A percentile compares a stretch with the other conserved stretches of the same genome.
Conservation (phyloP, 2,888 invertebrate genomes). For the Spodoptera exigua region DNA sequence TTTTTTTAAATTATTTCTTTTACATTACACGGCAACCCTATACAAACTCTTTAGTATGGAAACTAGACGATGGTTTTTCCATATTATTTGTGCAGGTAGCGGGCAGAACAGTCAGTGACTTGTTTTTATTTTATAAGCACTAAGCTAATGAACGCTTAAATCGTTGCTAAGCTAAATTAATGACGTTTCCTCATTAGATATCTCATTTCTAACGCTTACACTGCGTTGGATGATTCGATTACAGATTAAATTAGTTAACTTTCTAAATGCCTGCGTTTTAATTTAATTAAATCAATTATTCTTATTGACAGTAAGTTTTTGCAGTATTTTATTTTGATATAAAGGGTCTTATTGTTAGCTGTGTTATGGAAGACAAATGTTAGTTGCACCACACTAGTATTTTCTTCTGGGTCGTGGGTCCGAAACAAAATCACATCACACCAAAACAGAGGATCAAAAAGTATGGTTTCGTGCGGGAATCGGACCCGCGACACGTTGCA, state of each 20-base stretch:
- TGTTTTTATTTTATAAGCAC: slow-evolving; percentile 47
- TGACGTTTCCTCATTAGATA: slow-evolving; percentile 25
- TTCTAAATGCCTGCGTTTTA: slow-evolving; percentile 26
- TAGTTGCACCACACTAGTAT: slow-evolving; percentile 3
- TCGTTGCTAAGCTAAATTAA: slow-evolving; percentile 37
- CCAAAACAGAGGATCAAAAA: too few species aligned
- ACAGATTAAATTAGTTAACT: slow-evolving; percentile 10
- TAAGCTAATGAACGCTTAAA: slow-evolving; percentile 49
- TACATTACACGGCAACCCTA: slow-evolving; percentile 35
- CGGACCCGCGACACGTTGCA: too few species aligned
- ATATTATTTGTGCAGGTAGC: slow-evolving; percentile 49
- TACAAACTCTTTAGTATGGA: slow-evolving; percentile 52
- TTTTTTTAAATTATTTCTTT: background rate
- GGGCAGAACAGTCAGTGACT: slow-evolving; percentile 26
- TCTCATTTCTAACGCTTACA: slow-evolving; percentile 13
- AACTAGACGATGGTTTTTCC: slow-evolving; percentile 58
- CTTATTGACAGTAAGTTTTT: slow-evolving; percentile 10
- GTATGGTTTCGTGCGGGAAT: too few species aligned
- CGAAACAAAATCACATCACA: too few species aligned
- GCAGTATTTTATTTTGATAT: too few species aligned
- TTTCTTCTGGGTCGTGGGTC: too few species aligned
- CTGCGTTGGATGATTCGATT: slow-evolving; percentile 5
- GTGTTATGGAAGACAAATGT: slow-evolving; percentile 1
- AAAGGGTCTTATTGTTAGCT: slow-evolving; percentile 6
- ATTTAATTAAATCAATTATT: slow-evolving; percentile 20